Evolutionary conservation across 2,888 invertebrate species (phyloP), one percentile per base, ranked within the genome.

Genomic region (Lithosia quadra): DNA sequence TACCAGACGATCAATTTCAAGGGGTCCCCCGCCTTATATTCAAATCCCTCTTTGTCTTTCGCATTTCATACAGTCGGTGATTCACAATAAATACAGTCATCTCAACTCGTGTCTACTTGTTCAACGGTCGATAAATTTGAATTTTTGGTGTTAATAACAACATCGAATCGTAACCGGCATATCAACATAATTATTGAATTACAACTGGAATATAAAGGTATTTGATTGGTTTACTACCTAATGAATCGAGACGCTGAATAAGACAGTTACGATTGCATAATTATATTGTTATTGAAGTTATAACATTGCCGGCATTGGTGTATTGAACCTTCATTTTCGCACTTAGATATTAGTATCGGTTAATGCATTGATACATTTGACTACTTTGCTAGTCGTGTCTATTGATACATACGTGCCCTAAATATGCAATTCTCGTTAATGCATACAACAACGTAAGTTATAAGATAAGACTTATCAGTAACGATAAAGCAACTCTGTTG

Each of bases 31-130:
- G 86, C 86, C 90, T 90, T 90, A 90, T 90, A 92, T 93, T 93
- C 92, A 93, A 94, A 94, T 94, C 92, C 92, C 92, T 91, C 91
- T 92, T 93, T 94, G 93, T 94, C 92, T 94, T 91, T 90, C 83
- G 83, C 83, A 91, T 92, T 92, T 91, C 90, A 92, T 92, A 91
- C 86, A 91, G 88, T 89, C 82, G 84, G 83, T 91, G 90, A 91
- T 90, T 92, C 90, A 92, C 88, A 90, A 91, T 89, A 87, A 84
- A 86, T 84, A 77, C 81, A 75, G 69, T 73, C 73, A 81, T 79
- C 80, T 72, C 71, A 79, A 81, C 73, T 73, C 60, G 80, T 79
- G 64, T 73, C 76, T 79, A 78, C 80, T 76, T 79, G 80, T 78
- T 63, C 49, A 76, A 79, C 72, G 78, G 74, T 79, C 73, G 68